Conservation (phyloP, 2,888 invertebrate genomes). For the Lasioglossum lativentre region DNA sequence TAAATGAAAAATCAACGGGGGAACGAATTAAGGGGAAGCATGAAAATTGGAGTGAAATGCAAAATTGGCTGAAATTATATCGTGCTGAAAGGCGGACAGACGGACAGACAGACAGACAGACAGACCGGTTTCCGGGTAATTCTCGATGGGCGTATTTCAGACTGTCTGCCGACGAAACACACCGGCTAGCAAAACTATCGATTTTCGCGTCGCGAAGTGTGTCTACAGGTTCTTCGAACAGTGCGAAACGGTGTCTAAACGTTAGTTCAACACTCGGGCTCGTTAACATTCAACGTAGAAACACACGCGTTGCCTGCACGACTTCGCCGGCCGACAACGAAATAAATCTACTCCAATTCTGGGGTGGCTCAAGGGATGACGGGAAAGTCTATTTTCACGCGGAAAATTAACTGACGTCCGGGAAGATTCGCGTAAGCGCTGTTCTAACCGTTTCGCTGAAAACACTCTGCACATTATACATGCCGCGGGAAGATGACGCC, state of each 20-base stretch:
- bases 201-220: background rate
- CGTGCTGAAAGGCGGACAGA: background rate
- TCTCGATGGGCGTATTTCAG: background rate
- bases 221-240: background rate
- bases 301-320: background rate
- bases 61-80: background rate
- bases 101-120: background rate
- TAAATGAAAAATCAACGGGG: too few species aligned
- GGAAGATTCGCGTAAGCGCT: constrained; percentile 21
- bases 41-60: background rate
- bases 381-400: constrained; percentile 27
- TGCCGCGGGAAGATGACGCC: constrained; percentile 23
- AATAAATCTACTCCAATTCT: background rate
- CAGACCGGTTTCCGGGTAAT: background rate
- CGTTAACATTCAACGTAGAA: background rate
- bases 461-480: constrained; percentile 1
- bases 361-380: background rate
- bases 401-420: constrained; percentile 35
- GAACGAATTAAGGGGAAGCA: too few species aligned
- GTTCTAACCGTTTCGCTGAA: constrained; percentile 14
- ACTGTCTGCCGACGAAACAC: background rate
- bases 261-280: background rate
- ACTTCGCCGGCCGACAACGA: background rate
- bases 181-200: background rate
- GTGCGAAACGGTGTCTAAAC: background rate